Evolutionary conservation across 2,113 vertebrate species (phyloP).

Genomic region (Ictalurus furcatus): DNA sequence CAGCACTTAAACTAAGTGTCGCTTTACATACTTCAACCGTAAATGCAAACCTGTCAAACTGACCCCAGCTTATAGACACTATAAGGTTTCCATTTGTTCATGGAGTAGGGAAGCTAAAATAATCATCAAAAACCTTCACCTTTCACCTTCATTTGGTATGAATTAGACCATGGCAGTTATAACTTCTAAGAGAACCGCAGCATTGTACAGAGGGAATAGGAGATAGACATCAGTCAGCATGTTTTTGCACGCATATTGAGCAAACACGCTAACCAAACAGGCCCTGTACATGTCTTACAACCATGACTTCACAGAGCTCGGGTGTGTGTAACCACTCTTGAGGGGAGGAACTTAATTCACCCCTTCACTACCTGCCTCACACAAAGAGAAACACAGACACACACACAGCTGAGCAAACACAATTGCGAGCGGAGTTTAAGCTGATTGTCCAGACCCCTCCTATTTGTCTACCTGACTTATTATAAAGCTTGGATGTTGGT

Average conservation of each 20-base stretch:
- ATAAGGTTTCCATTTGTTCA: not conserved
- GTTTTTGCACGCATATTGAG: constrained; percentile 65
- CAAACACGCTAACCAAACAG: constrained; percentile 65
- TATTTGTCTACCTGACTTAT: constrained; percentile 47
- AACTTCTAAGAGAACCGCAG: constrained; percentile 18
- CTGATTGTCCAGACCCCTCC: constrained; percentile 35
- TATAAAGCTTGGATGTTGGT: constrained; percentile 43
- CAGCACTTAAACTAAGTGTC: not conserved
- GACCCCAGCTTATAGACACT: not conserved
- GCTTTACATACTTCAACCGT: not conserved
- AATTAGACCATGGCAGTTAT: constrained; percentile 16
- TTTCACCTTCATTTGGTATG: constrained; percentile 6
- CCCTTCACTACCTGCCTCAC: constrained; percentile 26
- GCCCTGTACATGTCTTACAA: constrained; percentile 45
- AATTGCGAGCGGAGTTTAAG: constrained; percentile 14
- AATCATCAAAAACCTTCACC: not conserved
- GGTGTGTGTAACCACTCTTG: constrained; percentile 26
- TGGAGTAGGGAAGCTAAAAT: not conserved
- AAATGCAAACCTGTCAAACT: not conserved
- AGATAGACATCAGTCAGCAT: constrained; percentile 64
- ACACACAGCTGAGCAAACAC: constrained; percentile 72
- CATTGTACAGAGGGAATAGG: constrained; percentile 60
- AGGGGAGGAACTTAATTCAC: constrained; percentile 14
- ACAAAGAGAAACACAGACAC: constrained; percentile 33
- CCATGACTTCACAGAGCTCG: constrained; percentile 2